phyloP scores from a whole-genome alignment of 2,888 invertebrate genomes.

The Agonopterix arenella region DNA sequence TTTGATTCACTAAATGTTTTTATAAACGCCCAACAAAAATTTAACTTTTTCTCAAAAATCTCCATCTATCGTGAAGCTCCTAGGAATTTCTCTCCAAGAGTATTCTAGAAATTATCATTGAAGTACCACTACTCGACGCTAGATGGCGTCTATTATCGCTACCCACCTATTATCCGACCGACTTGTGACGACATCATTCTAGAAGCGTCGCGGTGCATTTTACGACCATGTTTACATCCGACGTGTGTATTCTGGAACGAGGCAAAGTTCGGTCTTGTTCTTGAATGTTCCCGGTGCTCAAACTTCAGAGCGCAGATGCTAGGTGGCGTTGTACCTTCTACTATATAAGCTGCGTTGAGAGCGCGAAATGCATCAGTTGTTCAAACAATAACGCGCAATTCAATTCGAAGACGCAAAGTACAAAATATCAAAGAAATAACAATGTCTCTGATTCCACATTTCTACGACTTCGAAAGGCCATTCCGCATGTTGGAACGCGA shows the following conservation, averaged over 20 bases:
- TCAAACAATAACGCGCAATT: slow-evolving; percentile 10
- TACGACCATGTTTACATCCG: neutral
- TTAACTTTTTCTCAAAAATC: too few species aligned
- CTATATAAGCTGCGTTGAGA: slow-evolving; percentile 27
- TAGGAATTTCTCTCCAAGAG: neutral
- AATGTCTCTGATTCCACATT: slow-evolving; percentile 52
- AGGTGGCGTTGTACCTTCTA: slow-evolving; percentile 31
- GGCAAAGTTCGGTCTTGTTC: slow-evolving; percentile 1
- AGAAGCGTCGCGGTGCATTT: slow-evolving; percentile 3
- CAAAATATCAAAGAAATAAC: slow-evolving; percentile 16
- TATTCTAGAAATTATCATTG: neutral
- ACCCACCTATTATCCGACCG: neutral
- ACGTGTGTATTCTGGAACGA: slow-evolving; percentile 14
- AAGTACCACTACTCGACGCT: slow-evolving; percentile 26
- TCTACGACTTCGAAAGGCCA: slow-evolving; percentile 47
- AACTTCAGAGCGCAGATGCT: slow-evolving; percentile 16
- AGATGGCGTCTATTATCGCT: slow-evolving; percentile 30
- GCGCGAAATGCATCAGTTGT: slow-evolving; percentile 9
- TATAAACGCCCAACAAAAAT: too few species aligned
- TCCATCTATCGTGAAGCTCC: too few species aligned
- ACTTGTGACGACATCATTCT: slow-evolving; percentile 4
- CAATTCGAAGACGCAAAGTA: slow-evolving; percentile 5
- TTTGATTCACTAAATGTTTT: too few species aligned
- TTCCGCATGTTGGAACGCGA: slow-evolving; percentile 54
- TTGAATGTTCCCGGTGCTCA: slow-evolving; percentile 18